Percentiles rank a stretch among this genome's conserved stretches.
phyloP scores from a whole-genome alignment of 2,113 vertebrate species.

The Ailuropoda melanoleuca region DNA sequence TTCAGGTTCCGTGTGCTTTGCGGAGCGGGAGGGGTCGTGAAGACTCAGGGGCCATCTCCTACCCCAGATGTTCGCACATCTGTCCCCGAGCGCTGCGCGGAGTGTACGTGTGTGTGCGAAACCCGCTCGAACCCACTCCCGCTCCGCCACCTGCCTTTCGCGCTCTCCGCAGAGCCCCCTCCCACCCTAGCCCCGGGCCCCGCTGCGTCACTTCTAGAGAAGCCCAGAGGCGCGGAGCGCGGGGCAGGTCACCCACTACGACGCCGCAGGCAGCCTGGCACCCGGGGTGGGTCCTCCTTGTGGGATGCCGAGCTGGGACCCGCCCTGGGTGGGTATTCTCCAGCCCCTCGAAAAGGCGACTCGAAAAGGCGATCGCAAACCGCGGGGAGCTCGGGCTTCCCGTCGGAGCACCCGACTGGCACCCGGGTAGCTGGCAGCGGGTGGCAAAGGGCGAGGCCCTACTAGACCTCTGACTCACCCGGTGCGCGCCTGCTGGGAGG shows the following conservation, averaged over 20 bases:
- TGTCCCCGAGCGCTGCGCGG: constrained; percentile 49
- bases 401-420: background rate
- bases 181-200: background rate
- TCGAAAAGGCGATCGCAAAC: background rate
- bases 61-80: constrained; percentile 75
- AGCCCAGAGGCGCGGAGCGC: background rate
- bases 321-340: background rate
- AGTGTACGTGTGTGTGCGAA: constrained; percentile 31
- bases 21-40: background rate
- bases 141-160: constrained; percentile 72
- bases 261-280: background rate
- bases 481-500: background rate
- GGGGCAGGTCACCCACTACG: background rate
- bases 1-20: constrained; percentile 34
- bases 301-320: background rate
- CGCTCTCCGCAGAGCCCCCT: constrained; percentile 64
- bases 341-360: background rate
- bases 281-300: background rate
- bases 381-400: background rate
- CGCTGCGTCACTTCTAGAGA: constrained; percentile 60
- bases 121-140: constrained; percentile 46
- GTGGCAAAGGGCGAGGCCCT: constrained; percentile 68
- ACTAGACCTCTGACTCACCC: constrained; percentile 73
- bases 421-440: background rate
- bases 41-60: constrained; percentile 25